Evolutionary conservation across 2,888 invertebrate genomes (phyloP), one percentile per base, ranked within the genome.

Genomic region (Bibio marci): DNA sequence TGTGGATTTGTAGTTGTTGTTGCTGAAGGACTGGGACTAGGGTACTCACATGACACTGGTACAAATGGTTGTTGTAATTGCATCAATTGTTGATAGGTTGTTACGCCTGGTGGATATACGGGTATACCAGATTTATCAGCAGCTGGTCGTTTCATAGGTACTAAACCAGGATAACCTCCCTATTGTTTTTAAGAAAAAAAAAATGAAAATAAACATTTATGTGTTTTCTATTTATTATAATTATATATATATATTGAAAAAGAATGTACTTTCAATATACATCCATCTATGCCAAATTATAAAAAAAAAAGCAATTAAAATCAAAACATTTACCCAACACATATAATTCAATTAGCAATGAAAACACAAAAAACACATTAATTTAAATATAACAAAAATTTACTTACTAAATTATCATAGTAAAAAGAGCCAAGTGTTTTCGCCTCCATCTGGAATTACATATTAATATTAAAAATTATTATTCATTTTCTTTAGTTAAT

Each of bases 1-100:
- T 47, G 47, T 49, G 52, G 49, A 51, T 48, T 48, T 50, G 52
- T 51, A 51, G 52, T 49, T 30, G 38, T 37, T 36, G 40, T 33
- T 40, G 42, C 32, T 49, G 53, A 49, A 52, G 51, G 50, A 50
- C 48, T 50, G 49, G 51, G 51, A 49, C 49, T 51, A 50, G 52
- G 52, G 80, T 83, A 88, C 90, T 92, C 90, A 91, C 90, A 91
- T 83, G 91, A 88, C 73, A 90, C 88, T 78, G 90, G 88, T 79
- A 90, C 88, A 74, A 87, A 90, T 66, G 88, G 90, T 77, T 88
- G 87, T 58, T 71, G 70, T 58, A 86, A 76, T 72, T 87, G 87
- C 79, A 91, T 82, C 67, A 91, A 76, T 69, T 91, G 91, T 70
- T 91, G 90, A 70, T 88, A 86, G 59, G 86, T 83, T 57, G 82